Conservation (phyloP, 2,888 invertebrate species). For the Oligia latruncula region DNA sequence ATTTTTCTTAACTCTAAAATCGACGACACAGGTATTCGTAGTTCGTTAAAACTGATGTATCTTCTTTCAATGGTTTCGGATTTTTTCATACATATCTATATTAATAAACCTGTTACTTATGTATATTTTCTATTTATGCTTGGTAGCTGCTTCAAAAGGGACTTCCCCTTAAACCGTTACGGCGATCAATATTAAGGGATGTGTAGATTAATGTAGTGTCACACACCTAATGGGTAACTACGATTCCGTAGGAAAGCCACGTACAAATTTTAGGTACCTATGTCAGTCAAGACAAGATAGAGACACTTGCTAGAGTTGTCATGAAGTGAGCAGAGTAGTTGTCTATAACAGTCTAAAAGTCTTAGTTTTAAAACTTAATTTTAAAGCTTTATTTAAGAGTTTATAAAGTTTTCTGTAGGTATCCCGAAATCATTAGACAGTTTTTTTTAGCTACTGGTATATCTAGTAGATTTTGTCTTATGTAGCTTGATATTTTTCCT, state of each 20-base stretch:
- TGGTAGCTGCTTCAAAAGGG: background rate
- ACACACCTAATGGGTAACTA: background rate
- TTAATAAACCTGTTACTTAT: background rate
- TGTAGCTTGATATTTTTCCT: too few relatives aligned
- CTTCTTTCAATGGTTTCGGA: background rate
- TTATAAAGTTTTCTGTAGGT: background rate
- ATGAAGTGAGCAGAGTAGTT: background rate
- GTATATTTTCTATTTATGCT: background rate
- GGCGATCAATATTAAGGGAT: background rate
- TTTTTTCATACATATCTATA: background rate
- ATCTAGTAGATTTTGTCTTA: background rate
- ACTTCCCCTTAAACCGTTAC: background rate
- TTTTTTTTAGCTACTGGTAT: background rate
- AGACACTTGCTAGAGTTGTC: background rate
- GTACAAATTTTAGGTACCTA: background rate
- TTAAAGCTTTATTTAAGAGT: background rate
- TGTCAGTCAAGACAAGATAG: background rate
- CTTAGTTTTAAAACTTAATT: background rate
- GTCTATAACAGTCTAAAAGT: background rate
- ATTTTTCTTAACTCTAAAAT: background rate
- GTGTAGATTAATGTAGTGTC: background rate
- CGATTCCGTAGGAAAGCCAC: background rate
- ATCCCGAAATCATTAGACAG: background rate
- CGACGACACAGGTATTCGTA: background rate
- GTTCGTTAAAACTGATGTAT: conserved; percentile 4